These are phyloP conservation scores for Drosophila neotestacea DNA, from an alignment of 2,888 invertebrate genomes.

Conservation along the genomic window DNA sequence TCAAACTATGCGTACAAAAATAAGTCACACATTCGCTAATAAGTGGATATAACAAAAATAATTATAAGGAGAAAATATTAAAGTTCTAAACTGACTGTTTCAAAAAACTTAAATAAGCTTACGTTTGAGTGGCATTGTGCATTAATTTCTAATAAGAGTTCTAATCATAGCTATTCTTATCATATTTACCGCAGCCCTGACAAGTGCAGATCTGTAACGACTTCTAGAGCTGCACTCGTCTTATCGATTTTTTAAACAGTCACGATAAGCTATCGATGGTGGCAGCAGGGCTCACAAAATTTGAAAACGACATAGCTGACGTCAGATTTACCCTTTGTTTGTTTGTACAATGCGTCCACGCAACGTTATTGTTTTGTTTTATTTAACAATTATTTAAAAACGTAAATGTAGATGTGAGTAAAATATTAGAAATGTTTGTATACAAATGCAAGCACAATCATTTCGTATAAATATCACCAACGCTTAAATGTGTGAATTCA, in stretches of 20 bases:
- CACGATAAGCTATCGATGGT: background rate
- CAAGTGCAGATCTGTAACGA: background rate
- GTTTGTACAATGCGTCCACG: slow-evolving; percentile 1
- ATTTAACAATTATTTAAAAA: background rate
- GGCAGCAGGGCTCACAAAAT: too few relatives aligned
- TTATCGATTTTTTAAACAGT: background rate
- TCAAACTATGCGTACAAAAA: slow-evolving; percentile 8
- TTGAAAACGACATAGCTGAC: too few relatives aligned
- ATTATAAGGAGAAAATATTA: too few relatives aligned
- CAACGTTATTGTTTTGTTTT: background rate
- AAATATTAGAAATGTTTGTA: background rate
- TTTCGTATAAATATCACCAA: background rate
- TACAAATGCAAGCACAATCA: background rate
- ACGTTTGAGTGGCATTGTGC: background rate
- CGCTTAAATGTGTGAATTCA: background rate
- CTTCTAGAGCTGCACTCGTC: background rate
- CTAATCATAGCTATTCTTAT: background rate
- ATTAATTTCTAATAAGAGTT: background rate
- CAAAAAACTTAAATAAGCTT: background rate
- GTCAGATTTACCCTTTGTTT: too few relatives aligned
- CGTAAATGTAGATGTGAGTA: background rate
- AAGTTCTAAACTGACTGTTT: background rate
- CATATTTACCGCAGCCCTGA: slow-evolving; percentile 7
- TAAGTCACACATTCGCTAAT: slow-evolving; percentile 19
- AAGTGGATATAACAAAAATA: background rate